Percentiles rank a stretch among this genome's conserved stretches.
These are phyloP conservation scores for Trichogramma evanescens DNA, from an alignment of 2,888 invertebrate genomes.

Conservation along the genomic window DNA sequence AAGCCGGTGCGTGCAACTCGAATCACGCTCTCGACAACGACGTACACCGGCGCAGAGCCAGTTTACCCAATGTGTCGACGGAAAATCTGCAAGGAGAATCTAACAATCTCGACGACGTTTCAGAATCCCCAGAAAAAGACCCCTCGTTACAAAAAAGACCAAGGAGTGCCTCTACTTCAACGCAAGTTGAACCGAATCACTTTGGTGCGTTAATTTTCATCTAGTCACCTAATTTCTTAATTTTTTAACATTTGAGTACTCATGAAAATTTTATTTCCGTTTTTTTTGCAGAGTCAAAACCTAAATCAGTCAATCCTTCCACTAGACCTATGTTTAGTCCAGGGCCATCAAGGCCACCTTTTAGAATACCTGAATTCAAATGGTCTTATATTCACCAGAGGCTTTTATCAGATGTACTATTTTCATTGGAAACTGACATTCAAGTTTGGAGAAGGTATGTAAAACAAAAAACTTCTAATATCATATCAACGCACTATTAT, in stretches of 20 bases:
- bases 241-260: constrained; percentile 8
- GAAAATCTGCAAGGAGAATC: constrained; percentile 35
- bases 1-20: constrained; percentile 38
- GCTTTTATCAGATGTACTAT: constrained; percentile 88
- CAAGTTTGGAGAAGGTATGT: constrained; percentile 72
- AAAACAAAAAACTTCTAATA: neutral
- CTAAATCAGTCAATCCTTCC: constrained; percentile 56
- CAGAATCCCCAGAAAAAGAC: constrained; percentile 36
- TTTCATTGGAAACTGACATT: constrained; percentile 95
- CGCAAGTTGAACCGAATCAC: constrained; percentile 78
- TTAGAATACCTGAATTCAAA: constrained; percentile 98
- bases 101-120: constrained; percentile 41
- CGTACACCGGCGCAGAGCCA: constrained; percentile 54
- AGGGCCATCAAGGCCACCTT: constrained; percentile 87
- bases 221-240: constrained; percentile 8
- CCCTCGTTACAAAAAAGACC: constrained; percentile 65
- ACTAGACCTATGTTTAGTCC: constrained; percentile 88
- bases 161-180: constrained; percentile 71
- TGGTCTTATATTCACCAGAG: constrained; percentile 99
- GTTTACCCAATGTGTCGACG: constrained; percentile 52
- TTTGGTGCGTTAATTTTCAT: constrained; percentile 57
- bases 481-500: neutral
- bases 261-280: neutral
- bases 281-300: constrained; percentile 36
- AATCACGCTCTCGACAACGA: constrained; percentile 35